These are phyloP conservation scores for Trissolcus japonicus DNA, from an alignment of 2,888 invertebrate species.

Conservation along the genomic window DNA sequence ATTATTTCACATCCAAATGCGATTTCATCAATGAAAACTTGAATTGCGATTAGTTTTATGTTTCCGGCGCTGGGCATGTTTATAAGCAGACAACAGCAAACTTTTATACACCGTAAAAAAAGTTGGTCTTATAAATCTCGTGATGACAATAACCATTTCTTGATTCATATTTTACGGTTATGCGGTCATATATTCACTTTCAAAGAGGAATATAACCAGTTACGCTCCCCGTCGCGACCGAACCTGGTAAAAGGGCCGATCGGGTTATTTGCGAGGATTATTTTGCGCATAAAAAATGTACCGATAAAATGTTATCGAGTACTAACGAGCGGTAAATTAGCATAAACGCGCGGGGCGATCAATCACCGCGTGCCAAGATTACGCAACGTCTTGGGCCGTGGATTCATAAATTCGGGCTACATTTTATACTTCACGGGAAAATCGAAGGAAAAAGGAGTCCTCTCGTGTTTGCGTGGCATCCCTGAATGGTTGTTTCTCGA, in stretches of 20 bases:
- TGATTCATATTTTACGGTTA: conserved; percentile 54
- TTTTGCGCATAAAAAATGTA: conserved; percentile 37
- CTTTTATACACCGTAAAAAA: conserved; percentile 44
- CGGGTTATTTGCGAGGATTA: conserved; percentile 46
- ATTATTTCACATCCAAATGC: no score
- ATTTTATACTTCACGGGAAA: conserved; percentile 20
- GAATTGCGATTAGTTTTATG: conserved; percentile 42
- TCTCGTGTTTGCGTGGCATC: background rate
- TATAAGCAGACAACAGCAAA: conserved; percentile 37
- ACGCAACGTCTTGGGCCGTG: conserved; percentile 16
- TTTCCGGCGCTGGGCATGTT: conserved; percentile 23
- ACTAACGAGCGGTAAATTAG: conserved; percentile 43
- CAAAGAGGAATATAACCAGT: conserved; percentile 52
- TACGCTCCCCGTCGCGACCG: conserved; percentile 39
- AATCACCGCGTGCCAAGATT: conserved; percentile 34
- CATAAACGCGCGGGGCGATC: conserved; percentile 31
- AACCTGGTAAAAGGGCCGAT: conserved; percentile 38
- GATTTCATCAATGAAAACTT: background rate
- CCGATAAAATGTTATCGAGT: conserved; percentile 42
- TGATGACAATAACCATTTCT: conserved; percentile 55
- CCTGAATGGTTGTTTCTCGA: background rate
- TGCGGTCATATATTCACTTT: conserved; percentile 52
- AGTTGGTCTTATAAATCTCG: conserved; percentile 49
- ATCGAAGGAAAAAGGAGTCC: conserved; percentile 6
- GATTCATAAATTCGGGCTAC: conserved; percentile 22